Evolutionary conservation across 64 coral and sea anemone species (phyloP).

Genomic region (Platygyra sinensis): DNA sequence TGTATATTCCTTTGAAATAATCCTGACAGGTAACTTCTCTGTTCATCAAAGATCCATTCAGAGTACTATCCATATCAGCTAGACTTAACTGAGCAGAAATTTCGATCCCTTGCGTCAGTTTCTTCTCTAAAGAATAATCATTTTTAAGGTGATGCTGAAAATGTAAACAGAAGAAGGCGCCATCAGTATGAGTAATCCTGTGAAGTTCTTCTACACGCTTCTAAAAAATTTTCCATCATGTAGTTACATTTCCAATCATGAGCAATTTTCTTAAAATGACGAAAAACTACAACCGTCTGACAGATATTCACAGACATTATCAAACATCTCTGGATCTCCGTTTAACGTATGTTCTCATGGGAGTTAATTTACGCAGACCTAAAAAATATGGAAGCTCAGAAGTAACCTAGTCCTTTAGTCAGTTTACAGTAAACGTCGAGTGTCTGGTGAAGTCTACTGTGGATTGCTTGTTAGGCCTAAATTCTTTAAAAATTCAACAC

Average conservation of each 20-base stretch:
- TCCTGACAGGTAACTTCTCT: neutral
- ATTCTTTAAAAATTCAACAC: slow-evolving; percentile 11
- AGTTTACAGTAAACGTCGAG: neutral
- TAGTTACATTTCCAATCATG: neutral
- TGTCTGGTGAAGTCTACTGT: neutral
- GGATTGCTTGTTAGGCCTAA: neutral
- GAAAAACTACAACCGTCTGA: neutral
- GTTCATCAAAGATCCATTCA: neutral
- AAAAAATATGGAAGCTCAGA: neutral
- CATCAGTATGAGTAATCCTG: neutral
- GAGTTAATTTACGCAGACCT: neutral
- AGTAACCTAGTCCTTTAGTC: neutral
- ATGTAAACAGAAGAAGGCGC: neutral
- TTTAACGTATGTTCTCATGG: neutral
- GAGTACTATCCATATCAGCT: neutral
- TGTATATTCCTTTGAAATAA: neutral
- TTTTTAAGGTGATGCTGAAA: neutral
- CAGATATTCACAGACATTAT: neutral
- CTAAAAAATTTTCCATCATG: neutral
- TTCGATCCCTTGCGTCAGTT: too few relatives aligned
- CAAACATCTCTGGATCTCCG: neutral
- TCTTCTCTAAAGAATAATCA: too few relatives aligned
- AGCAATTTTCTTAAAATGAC: neutral
- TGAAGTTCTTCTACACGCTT: too few relatives aligned
- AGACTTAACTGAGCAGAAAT: neutral